Base-by-base conservation (phyloP, 2,888 invertebrate genomes). In the Chromoteleia sp. region DNA sequence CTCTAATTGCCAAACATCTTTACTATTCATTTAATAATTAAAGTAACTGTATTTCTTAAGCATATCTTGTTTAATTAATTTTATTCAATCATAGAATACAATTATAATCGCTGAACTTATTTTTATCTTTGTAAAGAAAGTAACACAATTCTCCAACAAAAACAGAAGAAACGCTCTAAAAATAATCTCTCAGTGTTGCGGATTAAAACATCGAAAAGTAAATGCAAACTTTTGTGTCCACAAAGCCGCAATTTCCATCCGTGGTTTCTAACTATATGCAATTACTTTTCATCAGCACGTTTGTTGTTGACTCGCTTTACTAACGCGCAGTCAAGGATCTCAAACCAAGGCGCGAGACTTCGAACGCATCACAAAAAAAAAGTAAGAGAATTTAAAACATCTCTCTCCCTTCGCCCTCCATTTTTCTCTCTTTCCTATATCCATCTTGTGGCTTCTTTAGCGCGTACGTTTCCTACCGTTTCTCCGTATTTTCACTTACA, bases 251-350 rank as follows among this genome's bases (percentile, higher is more conserved):
- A 52, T 52, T 67, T 52, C n/a, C 67, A 67, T 67, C 25, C 29
- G 52, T 14, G 61, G 52, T 52, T 41, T 29, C 21, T 41, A 41
- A 17, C 56, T 30, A 58, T 58, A 68, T 52, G 58, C 71, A 52
- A 73, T 73, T 63, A 73, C 33, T 61, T 73, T 54, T 63, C 50
- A 73, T 63, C 25, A 63, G 43, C 3, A 12, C 39, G 45, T 52
- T 71, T 61, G 71, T 71, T 59, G 61, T 59, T 8, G 17, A 17
- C 7, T 43, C 8, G 17, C 17, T 2, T 43, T 19, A 43, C 30
- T 15, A 52, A 50, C 39, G 52, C 30, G 56, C 68, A 25, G 56
- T 68, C 56, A 68, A 68, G 56, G 8, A 19, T 19, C 17, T 39
- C 0, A 19, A 36, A 50, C 10, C 17, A 15, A 52, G 41, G 67